Evolutionary conservation across 2,113 vertebrate genomes (phyloP).

Genomic region (Ctenodactylus gundi): DNA sequence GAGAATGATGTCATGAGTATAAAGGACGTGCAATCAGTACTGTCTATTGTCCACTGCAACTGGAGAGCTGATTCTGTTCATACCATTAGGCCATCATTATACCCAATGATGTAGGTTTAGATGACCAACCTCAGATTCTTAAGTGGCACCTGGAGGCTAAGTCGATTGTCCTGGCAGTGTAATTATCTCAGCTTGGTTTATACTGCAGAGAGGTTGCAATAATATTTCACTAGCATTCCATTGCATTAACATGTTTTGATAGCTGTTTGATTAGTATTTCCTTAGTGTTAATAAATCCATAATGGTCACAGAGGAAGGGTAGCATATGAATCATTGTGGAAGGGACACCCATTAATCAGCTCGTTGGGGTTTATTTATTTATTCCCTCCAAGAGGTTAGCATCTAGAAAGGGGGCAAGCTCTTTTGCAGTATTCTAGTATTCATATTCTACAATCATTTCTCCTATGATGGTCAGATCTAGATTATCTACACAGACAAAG

Average conservation of each 20-base stretch:
- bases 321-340: conserved; percentile 30
- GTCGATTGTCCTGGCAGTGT: not conserved
- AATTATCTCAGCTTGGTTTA: conserved; percentile 60
- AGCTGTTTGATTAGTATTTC: conserved; percentile 60
- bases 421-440: not conserved
- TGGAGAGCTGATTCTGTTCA: not conserved
- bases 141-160: conserved; percentile 21
- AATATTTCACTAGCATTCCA: conserved; percentile 43
- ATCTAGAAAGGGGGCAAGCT: not conserved
- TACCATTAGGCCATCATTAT: not conserved
- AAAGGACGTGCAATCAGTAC: not conserved
- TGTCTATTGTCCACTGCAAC: not conserved
- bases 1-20: not conserved
- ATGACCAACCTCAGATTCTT: conserved; percentile 22
- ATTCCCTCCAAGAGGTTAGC: not conserved
- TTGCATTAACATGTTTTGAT: conserved; percentile 61
- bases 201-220: conserved; percentile 54
- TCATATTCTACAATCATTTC: not conserved
- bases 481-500: not conserved
- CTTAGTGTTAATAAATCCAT: conserved; percentile 66
- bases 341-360: conserved; percentile 46
- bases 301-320: conserved; percentile 34
- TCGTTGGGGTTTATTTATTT: not conserved
- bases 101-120: conserved; percentile 16
- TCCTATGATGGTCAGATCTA: not conserved